Evolutionary conservation across 2,888 invertebrate species (phyloP), one percentile per base, ranked within the genome.

Genomic region (Rutpela maculata): DNA sequence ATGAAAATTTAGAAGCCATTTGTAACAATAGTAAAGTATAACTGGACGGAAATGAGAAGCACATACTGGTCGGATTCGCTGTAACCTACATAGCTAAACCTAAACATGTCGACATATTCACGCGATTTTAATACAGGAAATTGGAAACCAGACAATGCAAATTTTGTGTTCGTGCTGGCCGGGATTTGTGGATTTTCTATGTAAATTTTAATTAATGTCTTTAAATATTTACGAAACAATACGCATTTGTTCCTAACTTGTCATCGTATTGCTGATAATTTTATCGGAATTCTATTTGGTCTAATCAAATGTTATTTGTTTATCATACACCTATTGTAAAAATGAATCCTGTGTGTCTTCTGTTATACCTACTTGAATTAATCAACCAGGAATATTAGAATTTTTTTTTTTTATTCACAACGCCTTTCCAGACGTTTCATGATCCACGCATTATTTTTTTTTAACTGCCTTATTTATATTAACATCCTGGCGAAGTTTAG

Each of bases 141-240:
- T 88, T 88, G 88, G 87, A 88, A 88, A 88, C 87, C 86, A 84
- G 87, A 86, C 86, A 86, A 86, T 86, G 85, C 84, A 87, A 85
- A 86, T 85, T 85, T 83, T 81, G 79, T 76, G 70, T 70, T 60
- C 60, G 70, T 75, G 67, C 77, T 70, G 57, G 78, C 60, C 69
- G 68, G 81, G 82, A 82, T 83, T 82, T 81, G 82, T 82, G 82
- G 81, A 78, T 79, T 81, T 82, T 79, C 81, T 83, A 83, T 82
- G 83, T 78, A 82, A 83, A 82, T 83, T 83, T 82, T 81, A 81
- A 83, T 83, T 82, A 80, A 78, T 83, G 79, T 80, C 80, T 78
- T 81, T 75, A 81, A 82, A 81, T 80, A 80, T 82, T 82, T 77
- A 79, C 76, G 62, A 68, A 77, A 75, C 78, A 76, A 76, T 80